A percentile compares a stretch with the other conserved stretches of the same genome.
Evolutionary conservation across 2,113 vertebrate genomes (phyloP).

Genomic region (Elgaria multicarinata): DNA sequence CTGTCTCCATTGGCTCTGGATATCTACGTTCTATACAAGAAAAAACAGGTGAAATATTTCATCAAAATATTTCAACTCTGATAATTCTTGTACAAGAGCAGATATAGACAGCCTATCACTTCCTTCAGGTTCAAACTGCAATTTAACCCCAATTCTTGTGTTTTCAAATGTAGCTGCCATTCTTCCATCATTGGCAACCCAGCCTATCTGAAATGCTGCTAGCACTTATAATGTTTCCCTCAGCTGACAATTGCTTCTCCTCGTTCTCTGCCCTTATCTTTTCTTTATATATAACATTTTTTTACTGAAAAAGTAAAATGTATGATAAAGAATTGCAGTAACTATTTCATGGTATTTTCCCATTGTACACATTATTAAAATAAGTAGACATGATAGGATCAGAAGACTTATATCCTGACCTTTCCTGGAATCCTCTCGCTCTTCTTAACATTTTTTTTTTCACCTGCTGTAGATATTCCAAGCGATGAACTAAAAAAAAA

Average conservation of each 20-base stretch:
- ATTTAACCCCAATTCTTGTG: slow-evolving; percentile 56
- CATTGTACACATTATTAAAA: slow-evolving; percentile 39
- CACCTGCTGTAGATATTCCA: slow-evolving; percentile 53
- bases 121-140: slow-evolving; percentile 50
- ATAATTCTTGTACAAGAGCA: slow-evolving; percentile 23
- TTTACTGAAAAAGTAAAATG: slow-evolving; percentile 41
- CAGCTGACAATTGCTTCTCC: slow-evolving; percentile 40
- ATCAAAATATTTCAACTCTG: not conserved
- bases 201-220: slow-evolving; percentile 24
- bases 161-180: slow-evolving; percentile 26
- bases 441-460: slow-evolving; percentile 44
- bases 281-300: slow-evolving; percentile 20
- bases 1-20: not conserved
- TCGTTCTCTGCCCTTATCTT: slow-evolving; percentile 33
- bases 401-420: slow-evolving; percentile 36
- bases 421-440: not conserved
- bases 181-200: slow-evolving; percentile 24
- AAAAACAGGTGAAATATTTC: not conserved
- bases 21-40: not conserved
- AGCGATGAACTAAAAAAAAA: slow-evolving; percentile 60
- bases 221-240: slow-evolving; percentile 23
- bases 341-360: slow-evolving; percentile 44
- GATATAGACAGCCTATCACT: slow-evolving; percentile 46
- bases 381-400: not conserved
- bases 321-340: slow-evolving; percentile 41